Conservation (phyloP, 2,888 invertebrate species). For the Odontomyia ornata region DNA sequence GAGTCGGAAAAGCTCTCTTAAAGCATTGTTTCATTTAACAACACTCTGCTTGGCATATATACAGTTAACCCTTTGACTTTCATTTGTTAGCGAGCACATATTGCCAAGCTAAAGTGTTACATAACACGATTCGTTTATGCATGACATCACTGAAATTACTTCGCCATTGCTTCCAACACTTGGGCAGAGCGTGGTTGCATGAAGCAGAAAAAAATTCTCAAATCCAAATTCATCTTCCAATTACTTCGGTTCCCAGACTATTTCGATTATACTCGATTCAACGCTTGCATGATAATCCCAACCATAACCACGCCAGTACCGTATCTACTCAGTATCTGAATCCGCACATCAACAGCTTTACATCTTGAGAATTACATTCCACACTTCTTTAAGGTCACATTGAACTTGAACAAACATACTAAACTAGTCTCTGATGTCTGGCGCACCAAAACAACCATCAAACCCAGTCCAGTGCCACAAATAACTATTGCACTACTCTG, state of each 20-base stretch:
- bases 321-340: background rate
- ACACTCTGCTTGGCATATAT: too few relatives aligned
- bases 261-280: slow-evolving; percentile 9
- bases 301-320: background rate
- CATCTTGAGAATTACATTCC: slow-evolving; percentile 14
- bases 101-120: background rate
- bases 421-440: slow-evolving; percentile 42
- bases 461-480: slow-evolving; percentile 42
- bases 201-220: background rate
- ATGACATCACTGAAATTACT: background rate
- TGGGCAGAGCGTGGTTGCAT: background rate
- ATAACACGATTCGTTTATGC: background rate
- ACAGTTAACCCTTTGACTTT: too few relatives aligned
- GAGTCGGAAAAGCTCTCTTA: too few relatives aligned
- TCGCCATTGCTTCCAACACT: background rate
- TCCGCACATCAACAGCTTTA: background rate
- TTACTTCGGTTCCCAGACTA: slow-evolving; percentile 18
- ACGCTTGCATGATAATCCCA: background rate
- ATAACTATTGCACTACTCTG: slow-evolving; percentile 41
- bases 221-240: slow-evolving; percentile 32
- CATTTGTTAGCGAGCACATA: too few relatives aligned
- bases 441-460: slow-evolving; percentile 36
- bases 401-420: slow-evolving; percentile 44
- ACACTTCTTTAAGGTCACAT: slow-evolving; percentile 41
- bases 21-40: too few relatives aligned